phyloP scores from a whole-genome alignment of 2,888 invertebrate species.

The Lypha dubia region DNA sequence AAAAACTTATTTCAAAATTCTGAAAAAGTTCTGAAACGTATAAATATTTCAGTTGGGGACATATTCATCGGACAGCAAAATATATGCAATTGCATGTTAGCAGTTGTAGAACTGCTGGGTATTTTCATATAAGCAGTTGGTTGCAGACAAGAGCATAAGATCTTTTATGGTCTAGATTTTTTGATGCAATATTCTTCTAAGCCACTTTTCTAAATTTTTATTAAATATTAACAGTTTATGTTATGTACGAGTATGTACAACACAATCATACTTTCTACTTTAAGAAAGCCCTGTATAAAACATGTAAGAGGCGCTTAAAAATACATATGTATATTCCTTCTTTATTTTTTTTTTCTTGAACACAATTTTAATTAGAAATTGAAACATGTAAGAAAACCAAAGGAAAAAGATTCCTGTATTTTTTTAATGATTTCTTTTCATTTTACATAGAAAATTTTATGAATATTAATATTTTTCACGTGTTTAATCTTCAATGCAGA shows the following conservation, averaged over 20 bases:
- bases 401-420: neutral
- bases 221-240: neutral
- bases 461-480: conserved; percentile 57
- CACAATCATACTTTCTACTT: neutral
- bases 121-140: neutral
- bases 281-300: neutral
- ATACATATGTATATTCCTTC: neutral
- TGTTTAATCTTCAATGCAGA: conserved; percentile 57
- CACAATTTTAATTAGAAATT: conserved; percentile 38
- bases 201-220: neutral
- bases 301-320: neutral
- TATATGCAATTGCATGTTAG: neutral
- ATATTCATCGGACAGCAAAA: too few relatives aligned
- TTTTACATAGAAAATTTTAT: conserved; percentile 45
- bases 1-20: too few relatives aligned
- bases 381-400: neutral
- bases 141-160: neutral
- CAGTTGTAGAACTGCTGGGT: neutral
- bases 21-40: too few relatives aligned
- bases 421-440: conserved; percentile 21
- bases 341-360: neutral
- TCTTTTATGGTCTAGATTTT: neutral
- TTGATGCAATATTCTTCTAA: conserved; percentile 16
- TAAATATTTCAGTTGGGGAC: too few relatives aligned
- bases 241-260: neutral